Base-by-base conservation (phyloP, 1,140 invertebrate species). In the Dryas iulia region DNA sequence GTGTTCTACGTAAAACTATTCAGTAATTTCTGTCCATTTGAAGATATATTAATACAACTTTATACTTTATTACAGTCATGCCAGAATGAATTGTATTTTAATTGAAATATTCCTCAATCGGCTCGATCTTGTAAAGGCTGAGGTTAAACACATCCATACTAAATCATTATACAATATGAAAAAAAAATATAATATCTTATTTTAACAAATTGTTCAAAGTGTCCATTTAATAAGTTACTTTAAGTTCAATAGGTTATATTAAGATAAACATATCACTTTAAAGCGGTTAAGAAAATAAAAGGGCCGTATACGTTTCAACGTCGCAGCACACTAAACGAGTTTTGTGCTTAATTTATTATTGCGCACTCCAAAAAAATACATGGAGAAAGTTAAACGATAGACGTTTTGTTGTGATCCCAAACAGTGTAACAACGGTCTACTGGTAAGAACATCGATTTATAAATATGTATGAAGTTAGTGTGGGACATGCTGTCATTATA, bases 201-300 rank as follows among this genome's bases (percentile, higher is more conserved):
- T 39, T n/a, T 39, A 14, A 39, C 4, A 6, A 39, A 18, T 39
- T 39, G 5, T 18, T 39, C 1, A 39, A 1, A 39, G 33, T 39
- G 21, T 39, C 31, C 35, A 18, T 60, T 39, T 25, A 39, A 60
- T n/a, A 25, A 60, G 58, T 39, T 31, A n/a, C 21, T 60, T 25
- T 39, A n/a, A 60, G 58, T 39, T 60, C 58, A 33, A 39, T 5
- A 39, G 58, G 59, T 60, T 39, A 60, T 14, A 18, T 26, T 47
- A 14, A 25, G 5, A n/a, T 39, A 33, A 25, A 11, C 7, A 39
- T 47, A 26, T 47, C 59, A 47, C 14, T n/a, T 3, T 35, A 35
- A 31, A 12, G 10, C 14, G 14, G n/a, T 35, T 35, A 35, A 35
- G 11, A 35, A 35, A 35, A 35, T 35, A 35, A 35, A n/a, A 35